phyloP scores from a whole-genome alignment of 2,797 vertebrate species.

The Lindbergichthys nudifrons region DNA sequence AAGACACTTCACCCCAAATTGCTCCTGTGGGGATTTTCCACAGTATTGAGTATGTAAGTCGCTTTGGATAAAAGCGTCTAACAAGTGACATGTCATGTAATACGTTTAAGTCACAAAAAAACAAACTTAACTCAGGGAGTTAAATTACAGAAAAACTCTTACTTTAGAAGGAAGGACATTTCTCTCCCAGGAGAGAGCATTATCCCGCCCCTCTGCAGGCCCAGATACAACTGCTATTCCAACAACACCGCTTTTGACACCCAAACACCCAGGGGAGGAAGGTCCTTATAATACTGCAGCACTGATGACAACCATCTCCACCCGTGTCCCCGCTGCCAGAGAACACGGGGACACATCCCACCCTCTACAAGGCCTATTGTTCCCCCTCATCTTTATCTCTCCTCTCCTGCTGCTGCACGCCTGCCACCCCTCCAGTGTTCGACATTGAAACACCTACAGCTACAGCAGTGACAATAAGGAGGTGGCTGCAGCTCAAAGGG shows the following conservation, averaged over 20 bases:
- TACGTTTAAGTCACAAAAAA: neutral
- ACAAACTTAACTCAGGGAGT: neutral
- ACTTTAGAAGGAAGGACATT: neutral
- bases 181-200: slow-evolving; percentile 39
- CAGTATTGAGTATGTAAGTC: no score
- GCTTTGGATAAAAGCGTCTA: no score
- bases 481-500: slow-evolving; percentile 10
- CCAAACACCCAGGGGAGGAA: slow-evolving; percentile 63
- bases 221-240: slow-evolving; percentile 55
- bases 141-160: neutral
- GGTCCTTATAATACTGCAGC: slow-evolving; percentile 39
- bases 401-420: slow-evolving; percentile 56
- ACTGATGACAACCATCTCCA: slow-evolving; percentile 33
- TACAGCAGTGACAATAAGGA: slow-evolving; percentile 2
- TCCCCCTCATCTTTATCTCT: slow-evolving; percentile 53
- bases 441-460: slow-evolving; percentile 12
- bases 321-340: slow-evolving; percentile 22
- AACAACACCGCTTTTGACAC: slow-evolving; percentile 72
- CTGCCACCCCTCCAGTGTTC: slow-evolving; percentile 28
- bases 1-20: no score
- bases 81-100: no score
- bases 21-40: no score
- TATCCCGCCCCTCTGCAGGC: slow-evolving; percentile 56
- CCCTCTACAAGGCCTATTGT: slow-evolving; percentile 5
- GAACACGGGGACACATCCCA: slow-evolving; percentile 36